Percentiles rank a stretch among this genome's conserved stretches.
Evolutionary conservation across 2,888 invertebrate species (phyloP).

Genomic region (Heliconius sara): DNA sequence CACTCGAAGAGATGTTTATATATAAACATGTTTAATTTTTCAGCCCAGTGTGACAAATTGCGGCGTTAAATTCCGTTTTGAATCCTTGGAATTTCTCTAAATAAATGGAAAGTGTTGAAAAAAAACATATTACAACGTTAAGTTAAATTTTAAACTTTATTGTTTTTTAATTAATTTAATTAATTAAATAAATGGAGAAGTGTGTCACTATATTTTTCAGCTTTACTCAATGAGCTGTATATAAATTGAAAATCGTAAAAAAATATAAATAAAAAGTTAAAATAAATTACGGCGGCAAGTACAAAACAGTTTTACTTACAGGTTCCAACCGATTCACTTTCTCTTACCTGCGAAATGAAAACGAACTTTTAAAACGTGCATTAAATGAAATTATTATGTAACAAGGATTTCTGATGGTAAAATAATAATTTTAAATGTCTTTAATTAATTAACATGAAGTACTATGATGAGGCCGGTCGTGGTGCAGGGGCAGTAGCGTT

Average conservation of each 20-base stretch:
- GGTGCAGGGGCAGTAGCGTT: no score
- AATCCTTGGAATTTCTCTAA: neutral
- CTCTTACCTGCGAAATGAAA: constrained; percentile 28
- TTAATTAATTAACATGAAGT: neutral
- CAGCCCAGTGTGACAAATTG: neutral
- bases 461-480: no score
- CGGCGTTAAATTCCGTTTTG: neutral
- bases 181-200: neutral
- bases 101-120: neutral
- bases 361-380: constrained; percentile 1
- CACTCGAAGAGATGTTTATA: neutral
- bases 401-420: neutral
- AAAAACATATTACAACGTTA: neutral
- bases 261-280: constrained; percentile 9
- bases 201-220: neutral
- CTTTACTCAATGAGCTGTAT: neutral
- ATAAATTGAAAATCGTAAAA: constrained; percentile 15
- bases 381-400: constrained; percentile 6
- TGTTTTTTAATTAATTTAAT: neutral
- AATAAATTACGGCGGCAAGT: constrained; percentile 4
- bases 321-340: constrained; percentile 25
- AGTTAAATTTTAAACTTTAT: neutral
- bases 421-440: neutral
- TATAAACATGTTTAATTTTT: neutral
- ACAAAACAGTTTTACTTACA: constrained; percentile 19